Evolutionary conservation across 2,113 vertebrate species (phyloP).

Genomic region (Trichomycterus rosablanca): DNA sequence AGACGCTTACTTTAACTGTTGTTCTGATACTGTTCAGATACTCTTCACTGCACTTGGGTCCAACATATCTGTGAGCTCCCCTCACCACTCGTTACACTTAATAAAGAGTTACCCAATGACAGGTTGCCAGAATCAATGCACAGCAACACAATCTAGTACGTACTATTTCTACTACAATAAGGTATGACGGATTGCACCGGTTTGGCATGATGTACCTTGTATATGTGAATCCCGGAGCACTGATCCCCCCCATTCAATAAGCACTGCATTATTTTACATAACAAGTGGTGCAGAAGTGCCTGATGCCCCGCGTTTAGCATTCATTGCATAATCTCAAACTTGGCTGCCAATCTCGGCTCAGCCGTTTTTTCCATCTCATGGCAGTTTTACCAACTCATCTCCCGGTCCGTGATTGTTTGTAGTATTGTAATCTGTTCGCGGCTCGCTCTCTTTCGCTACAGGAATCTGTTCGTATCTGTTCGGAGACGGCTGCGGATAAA

Average conservation of each 20-base stretch:
- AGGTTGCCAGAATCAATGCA: slow-evolving; percentile 29
- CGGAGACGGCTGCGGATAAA: slow-evolving; percentile 60
- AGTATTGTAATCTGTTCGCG: slow-evolving; percentile 57
- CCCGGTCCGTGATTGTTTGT: slow-evolving; percentile 46
- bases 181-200: slow-evolving; percentile 24
- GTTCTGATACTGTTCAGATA: no score
- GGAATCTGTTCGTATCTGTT: slow-evolving; percentile 38
- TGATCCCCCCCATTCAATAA: not conserved
- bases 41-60: no score
- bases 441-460: slow-evolving; percentile 52
- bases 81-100: no score
- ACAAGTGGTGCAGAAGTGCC: not conserved
- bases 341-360: slow-evolving; percentile 11
- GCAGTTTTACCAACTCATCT: slow-evolving; percentile 15
- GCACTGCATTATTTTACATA: slow-evolving; percentile 42
- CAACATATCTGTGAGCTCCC: no score
- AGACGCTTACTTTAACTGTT: no score
- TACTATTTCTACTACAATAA: slow-evolving; percentile 25
- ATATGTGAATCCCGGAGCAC: not conserved
- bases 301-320: slow-evolving; percentile 28
- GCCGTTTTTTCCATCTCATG: slow-evolving; percentile 10
- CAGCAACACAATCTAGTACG: slow-evolving; percentile 17
- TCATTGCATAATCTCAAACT: slow-evolving; percentile 19
- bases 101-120: no score
- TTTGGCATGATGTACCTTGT: slow-evolving; percentile 1